Evolutionary conservation across 2,888 invertebrate genomes (phyloP).

Genomic region (Iselma pallidipennis): DNA sequence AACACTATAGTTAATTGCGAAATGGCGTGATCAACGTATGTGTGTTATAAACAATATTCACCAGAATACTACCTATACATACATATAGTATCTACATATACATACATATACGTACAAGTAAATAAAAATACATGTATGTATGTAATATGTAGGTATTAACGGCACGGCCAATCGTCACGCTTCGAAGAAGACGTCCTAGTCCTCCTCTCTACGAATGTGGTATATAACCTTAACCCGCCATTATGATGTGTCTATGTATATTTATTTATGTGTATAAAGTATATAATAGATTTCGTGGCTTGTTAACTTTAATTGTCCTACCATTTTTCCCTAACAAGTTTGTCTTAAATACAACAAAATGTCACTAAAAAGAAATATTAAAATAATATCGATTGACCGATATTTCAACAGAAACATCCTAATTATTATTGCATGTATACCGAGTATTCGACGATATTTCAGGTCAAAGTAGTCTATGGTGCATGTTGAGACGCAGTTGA

Average conservation of each 20-base stretch:
- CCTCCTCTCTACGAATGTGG: conserved; percentile 26
- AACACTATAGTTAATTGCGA: conserved; percentile 31
- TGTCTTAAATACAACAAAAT: background rate
- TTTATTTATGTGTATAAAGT: background rate
- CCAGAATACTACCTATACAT: conserved; percentile 6
- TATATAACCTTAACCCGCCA: conserved; percentile 28
- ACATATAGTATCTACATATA: background rate
- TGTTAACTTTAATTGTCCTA: conserved; percentile 9
- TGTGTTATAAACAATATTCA: conserved; percentile 33
- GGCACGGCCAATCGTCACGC: conserved; percentile 25
- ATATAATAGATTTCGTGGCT: background rate
- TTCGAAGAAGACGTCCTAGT: conserved; percentile 28
- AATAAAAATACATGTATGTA: too few species aligned
- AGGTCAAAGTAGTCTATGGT: too few species aligned
- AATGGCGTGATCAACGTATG: conserved; percentile 37
- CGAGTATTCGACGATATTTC: too few species aligned
- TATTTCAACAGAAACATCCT: too few species aligned
- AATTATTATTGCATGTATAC: too few species aligned
- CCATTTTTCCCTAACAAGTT: background rate
- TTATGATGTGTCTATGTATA: conserved; percentile 8
- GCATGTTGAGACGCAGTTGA: too few species aligned
- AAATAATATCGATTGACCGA: background rate
- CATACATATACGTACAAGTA: background rate
- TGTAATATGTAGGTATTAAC: conserved; percentile 16
- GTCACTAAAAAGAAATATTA: background rate